These are phyloP conservation scores for Automeris io DNA, from an alignment of 2,888 invertebrate genomes.

Conservation along the genomic window DNA sequence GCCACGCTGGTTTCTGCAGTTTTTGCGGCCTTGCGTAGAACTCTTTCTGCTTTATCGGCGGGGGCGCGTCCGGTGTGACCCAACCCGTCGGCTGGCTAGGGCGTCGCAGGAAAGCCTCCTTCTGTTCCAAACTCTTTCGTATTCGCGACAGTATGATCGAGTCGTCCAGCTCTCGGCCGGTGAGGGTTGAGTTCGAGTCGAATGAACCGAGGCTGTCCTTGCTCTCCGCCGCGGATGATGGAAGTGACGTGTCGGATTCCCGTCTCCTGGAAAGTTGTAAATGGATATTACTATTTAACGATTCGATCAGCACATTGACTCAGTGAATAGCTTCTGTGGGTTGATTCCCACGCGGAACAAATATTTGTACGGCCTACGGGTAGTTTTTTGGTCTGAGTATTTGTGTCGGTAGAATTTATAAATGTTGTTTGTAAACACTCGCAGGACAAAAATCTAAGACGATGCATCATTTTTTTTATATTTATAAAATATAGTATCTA, in stretches of 20 bases:
- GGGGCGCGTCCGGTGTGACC: conserved; percentile 68
- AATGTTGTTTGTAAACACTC: too few relatives aligned
- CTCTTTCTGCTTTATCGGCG: conserved; percentile 80
- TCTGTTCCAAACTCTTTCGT: conserved; percentile 90
- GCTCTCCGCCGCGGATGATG: conserved; percentile 80
- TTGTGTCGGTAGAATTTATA: too few relatives aligned
- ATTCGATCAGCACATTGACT: too few relatives aligned
- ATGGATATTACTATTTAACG: too few relatives aligned
- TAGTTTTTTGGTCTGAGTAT: too few relatives aligned
- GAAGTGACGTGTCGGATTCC: conserved; percentile 79
- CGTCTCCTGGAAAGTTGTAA: conserved; percentile 66
- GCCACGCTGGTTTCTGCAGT: conserved; percentile 83
- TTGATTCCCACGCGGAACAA: too few relatives aligned
- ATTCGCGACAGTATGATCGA: conserved; percentile 85
- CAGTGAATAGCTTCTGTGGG: too few relatives aligned
- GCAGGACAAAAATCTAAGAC: too few relatives aligned
- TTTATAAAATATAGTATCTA: too few relatives aligned
- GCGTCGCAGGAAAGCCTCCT: conserved; percentile 90
- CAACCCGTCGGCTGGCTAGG: conserved; percentile 81
- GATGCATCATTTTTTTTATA: too few relatives aligned
- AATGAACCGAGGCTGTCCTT: conserved; percentile 83
- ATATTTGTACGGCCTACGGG: too few relatives aligned
- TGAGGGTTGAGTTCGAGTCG: conserved; percentile 81
- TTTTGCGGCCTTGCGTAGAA: conserved; percentile 89
- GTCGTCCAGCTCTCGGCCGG: conserved; percentile 82